Evolutionary conservation across 1,140 invertebrate species (phyloP).

Genomic region (Aphis gossypii): DNA sequence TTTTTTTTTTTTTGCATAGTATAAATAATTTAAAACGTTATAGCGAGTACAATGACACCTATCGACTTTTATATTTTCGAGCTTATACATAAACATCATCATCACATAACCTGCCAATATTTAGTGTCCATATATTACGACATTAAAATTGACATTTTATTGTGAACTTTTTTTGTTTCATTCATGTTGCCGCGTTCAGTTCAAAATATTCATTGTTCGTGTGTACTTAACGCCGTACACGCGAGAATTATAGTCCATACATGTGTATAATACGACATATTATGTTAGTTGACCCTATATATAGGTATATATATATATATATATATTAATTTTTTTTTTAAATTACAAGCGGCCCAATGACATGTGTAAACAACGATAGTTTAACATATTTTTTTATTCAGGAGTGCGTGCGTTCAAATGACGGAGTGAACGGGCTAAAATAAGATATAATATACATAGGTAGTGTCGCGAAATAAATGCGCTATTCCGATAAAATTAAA

Average conservation of each 20-base stretch:
- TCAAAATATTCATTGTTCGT: background rate
- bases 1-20: conserved; percentile 3
- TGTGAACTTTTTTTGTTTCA: conserved; percentile 10
- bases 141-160: conserved; percentile 11
- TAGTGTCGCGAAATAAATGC: background rate
- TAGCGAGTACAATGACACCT: background rate
- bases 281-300: background rate
- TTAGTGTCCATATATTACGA: background rate
- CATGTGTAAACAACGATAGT: background rate
- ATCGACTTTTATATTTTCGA: background rate
- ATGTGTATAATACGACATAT: background rate
- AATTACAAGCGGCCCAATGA: background rate
- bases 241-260: background rate
- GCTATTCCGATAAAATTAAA: background rate
- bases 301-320: background rate
- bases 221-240: background rate
- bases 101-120: background rate
- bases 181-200: background rate
- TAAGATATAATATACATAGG: too few relatives aligned
- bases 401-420: too few relatives aligned
- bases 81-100: background rate
- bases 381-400: background rate
- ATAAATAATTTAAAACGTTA: background rate
- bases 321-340: background rate
- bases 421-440: too few relatives aligned